Base-by-base conservation (phyloP, 2,888 invertebrate genomes). In the Nebria brevicollis region DNA sequence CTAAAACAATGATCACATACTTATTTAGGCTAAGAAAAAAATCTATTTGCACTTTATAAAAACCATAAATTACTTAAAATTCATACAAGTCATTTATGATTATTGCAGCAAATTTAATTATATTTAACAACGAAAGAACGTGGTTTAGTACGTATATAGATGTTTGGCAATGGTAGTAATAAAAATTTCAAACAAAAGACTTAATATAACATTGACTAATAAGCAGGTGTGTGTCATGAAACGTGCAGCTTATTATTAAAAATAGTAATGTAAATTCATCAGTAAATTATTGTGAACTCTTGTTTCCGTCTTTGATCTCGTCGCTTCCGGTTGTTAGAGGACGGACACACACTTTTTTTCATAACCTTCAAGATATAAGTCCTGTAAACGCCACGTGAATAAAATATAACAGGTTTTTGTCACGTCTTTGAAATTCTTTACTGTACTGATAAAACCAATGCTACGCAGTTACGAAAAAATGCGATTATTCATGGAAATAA, bases 301-400 rank as follows among this genome's bases (percentile, higher is more conserved):
- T 66, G 54, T 43, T 80, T 75, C 65, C 75, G 42, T 73, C 15
- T 73, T 41, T 73, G 8, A 41, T 42, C 42, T 25, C 26, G 2
- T 66, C 42, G 74, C 74, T 78, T 78, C 78, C 78, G 78, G 26
- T 78, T 78, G 20, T 20, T 78, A 78, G 13, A 78, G 74, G 78
- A 74, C 77, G 54, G 34, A 43, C 73, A 54, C 64, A 66, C n/a
- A 70, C 34, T 1, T 34, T 34, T 34, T 70, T 75, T 54, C 75
- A n/a, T 73, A 65, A 72, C 66, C 26, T 70, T 26, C 68, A 42
- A 42, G 54, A 8, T 54, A 6, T 2, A 54, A 5, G 54, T 54
- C 54, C 54, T 54, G 13, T 13, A 13, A 13, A 54, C 54, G 54
- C 54, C 54, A 54, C 54, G 54, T 54, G 54, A 54, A 54, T 13